phyloP scores from a whole-genome alignment of 35 echinoderm and acorn worm genomes.

The Ophiothrix spiculata region DNA sequence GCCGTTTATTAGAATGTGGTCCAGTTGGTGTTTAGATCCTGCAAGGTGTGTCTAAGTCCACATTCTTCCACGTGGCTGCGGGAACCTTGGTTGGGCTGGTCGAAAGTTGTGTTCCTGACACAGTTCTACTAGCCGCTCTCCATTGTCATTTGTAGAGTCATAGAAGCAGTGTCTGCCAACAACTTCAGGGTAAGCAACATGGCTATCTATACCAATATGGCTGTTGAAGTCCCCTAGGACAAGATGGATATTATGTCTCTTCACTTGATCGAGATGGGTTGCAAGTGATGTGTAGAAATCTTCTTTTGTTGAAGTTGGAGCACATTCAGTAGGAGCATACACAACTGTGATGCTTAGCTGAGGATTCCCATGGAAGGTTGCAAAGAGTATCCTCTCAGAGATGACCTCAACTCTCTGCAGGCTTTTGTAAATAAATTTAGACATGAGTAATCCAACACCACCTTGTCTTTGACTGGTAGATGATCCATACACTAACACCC shows the following conservation, averaged over 20 bases:
- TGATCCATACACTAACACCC: too few species aligned
- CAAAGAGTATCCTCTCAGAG: too few species aligned
- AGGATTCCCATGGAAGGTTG: too few species aligned
- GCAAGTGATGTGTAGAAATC: too few species aligned
- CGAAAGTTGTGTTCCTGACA: conserved; percentile 23
- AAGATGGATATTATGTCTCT: not conserved
- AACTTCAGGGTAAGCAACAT: not conserved
- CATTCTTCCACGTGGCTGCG: conserved; percentile 1
- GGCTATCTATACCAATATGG: not conserved
- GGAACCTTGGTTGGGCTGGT: conserved; percentile 28
- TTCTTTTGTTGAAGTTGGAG: too few species aligned
- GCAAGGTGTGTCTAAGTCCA: conserved; percentile 25
- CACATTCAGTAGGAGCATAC: too few species aligned
- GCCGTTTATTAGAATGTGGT: conserved; percentile 22
- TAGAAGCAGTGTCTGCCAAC: conserved; percentile 9
- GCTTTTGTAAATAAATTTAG: too few species aligned
- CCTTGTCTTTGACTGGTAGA: too few species aligned
- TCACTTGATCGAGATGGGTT: too few species aligned
- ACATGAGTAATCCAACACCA: too few species aligned
- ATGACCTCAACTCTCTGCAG: too few species aligned
- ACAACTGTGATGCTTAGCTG: too few species aligned
- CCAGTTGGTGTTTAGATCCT: conserved; percentile 18
- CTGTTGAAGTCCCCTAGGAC: not conserved
- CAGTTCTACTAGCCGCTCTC: conserved; percentile 7
- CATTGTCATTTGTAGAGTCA: conserved; percentile 23